phyloP scores from a whole-genome alignment of 1,140 invertebrate genomes.

The Drosophila fuyamai region DNA sequence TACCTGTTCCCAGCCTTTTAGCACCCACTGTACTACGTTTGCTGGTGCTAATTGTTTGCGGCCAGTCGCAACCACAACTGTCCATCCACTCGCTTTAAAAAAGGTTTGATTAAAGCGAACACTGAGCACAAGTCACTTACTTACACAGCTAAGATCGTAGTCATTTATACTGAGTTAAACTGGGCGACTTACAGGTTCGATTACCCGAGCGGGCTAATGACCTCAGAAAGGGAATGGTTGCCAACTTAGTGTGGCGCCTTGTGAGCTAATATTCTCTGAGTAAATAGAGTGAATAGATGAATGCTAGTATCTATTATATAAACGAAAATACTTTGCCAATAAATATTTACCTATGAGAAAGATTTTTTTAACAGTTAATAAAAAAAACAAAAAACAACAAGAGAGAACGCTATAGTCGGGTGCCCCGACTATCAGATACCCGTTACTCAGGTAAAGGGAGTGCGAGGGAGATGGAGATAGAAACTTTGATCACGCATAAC shows the following conservation, averaged over 20 bases:
- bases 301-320: too few relatives aligned
- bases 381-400: too few relatives aligned
- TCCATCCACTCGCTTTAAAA: slow-evolving; percentile 31
- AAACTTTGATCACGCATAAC: too few relatives aligned
- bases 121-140: slow-evolving; percentile 11
- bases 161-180: slow-evolving; percentile 2
- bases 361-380: background rate
- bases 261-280: background rate
- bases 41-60: slow-evolving; percentile 61
- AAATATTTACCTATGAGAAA: background rate
- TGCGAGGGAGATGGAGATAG: too few relatives aligned
- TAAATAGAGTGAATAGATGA: background rate
- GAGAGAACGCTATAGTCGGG: too few relatives aligned
- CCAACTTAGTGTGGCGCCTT: background rate
- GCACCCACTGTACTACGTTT: slow-evolving; percentile 42
- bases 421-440: too few relatives aligned
- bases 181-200: slow-evolving; percentile 51
- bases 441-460: too few relatives aligned
- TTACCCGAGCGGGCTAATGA: slow-evolving; percentile 62
- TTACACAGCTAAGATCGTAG: slow-evolving; percentile 5
- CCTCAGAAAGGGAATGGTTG: slow-evolving; percentile 12
- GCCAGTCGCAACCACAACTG: slow-evolving; percentile 35
- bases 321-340: too few relatives aligned
- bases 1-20: slow-evolving; percentile 36
- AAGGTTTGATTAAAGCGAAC: slow-evolving; percentile 22